phyloP scores from a whole-genome alignment of 1,140 invertebrate species.

The Macrobrachium rosenbergii region DNA sequence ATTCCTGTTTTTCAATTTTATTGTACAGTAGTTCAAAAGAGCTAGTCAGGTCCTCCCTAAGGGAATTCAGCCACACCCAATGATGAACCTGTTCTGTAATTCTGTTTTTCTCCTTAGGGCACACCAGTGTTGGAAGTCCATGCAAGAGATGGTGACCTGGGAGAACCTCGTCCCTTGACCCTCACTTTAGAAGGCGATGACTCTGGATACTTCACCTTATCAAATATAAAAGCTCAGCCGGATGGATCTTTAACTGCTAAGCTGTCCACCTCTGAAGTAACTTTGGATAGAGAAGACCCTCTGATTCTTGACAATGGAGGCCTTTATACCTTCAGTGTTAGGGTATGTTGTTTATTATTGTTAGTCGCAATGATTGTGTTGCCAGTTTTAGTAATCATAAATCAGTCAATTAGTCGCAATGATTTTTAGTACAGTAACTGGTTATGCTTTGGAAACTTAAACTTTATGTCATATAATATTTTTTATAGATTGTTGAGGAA shows the following conservation, averaged over 20 bases:
- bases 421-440: no score
- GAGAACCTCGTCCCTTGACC: slow-evolving; percentile 77
- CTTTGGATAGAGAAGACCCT: slow-evolving; percentile 82
- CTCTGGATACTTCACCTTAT: slow-evolving; percentile 77
- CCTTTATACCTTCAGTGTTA: slow-evolving; percentile 81
- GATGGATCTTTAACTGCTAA: slow-evolving; percentile 67
- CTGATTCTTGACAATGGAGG: slow-evolving; percentile 82
- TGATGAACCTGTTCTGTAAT: not conserved
- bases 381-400: no score
- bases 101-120: slow-evolving; percentile 68
- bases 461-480: not conserved
- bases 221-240: slow-evolving; percentile 64
- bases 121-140: slow-evolving; percentile 78
- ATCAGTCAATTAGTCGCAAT: not conserved
- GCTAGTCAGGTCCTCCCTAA: not conserved
- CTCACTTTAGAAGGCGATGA: slow-evolving; percentile 76
- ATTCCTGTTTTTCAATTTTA: not conserved
- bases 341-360: slow-evolving; percentile 69
- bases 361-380: not conserved
- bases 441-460: no score
- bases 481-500: no score
- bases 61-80: not conserved
- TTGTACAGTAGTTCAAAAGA: not conserved
- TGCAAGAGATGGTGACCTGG: slow-evolving; percentile 83
- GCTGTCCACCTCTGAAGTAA: slow-evolving; percentile 77